Percentiles rank a stretch among this genome's conserved stretches.
Conservation (phyloP, 2,113 vertebrate species). For the Jaculus jaculus region DNA sequence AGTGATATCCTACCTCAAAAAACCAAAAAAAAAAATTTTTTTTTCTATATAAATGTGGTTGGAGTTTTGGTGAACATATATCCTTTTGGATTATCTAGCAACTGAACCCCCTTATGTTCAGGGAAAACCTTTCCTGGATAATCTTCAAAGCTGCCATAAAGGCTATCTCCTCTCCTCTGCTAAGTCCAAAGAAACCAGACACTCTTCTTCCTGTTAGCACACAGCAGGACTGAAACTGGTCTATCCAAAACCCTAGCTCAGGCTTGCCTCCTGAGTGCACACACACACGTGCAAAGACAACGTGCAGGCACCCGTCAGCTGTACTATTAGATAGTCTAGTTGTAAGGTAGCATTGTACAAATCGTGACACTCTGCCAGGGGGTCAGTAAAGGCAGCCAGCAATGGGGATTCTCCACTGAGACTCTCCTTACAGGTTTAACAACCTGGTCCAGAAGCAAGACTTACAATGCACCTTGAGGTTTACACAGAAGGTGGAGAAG, state of each 20-base stretch:
- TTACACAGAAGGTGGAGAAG: neutral
- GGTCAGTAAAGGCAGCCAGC: fast-evolving
- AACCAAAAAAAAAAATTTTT: no score
- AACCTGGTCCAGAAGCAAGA: neutral
- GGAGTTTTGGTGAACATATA: neutral
- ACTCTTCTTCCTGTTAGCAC: neutral
- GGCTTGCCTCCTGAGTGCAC: neutral
- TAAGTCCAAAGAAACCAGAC: neutral
- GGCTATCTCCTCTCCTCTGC: neutral
- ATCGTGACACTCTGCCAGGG: neutral
- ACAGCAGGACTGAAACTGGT: no score
- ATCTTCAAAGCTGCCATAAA: neutral
- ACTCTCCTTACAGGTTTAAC: neutral
- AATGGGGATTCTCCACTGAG: neutral
- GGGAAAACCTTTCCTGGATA: no score
- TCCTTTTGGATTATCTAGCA: neutral
- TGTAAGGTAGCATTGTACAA: neutral
- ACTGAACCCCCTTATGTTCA: neutral
- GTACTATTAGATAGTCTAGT: neutral
- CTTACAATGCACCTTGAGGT: neutral
- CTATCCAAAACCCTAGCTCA: neutral
- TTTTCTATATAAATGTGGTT: neutral
- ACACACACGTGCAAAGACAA: neutral
- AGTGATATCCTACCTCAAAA: no score
- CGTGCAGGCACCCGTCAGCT: neutral